Evolutionary conservation across 92 coral and sea anemone species (phyloP).

Genomic region (Nematostella vectensis): DNA sequence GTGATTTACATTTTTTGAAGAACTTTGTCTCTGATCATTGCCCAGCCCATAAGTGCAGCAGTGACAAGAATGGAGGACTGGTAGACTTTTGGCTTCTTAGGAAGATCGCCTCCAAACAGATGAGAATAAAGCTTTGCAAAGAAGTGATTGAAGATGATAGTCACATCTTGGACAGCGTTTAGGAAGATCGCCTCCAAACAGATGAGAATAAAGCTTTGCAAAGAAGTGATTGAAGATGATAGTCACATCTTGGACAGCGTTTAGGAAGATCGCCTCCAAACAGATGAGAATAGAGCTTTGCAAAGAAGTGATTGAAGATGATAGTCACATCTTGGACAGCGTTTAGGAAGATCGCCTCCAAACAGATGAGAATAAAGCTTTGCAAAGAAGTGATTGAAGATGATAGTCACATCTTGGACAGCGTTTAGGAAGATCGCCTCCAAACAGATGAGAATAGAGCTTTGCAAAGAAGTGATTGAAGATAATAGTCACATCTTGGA

Average conservation of each 20-base stretch:
- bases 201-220: constrained; percentile 15
- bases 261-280: constrained; percentile 30
- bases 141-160: constrained; percentile 7
- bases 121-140: constrained; percentile 26
- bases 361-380: constrained; percentile 21
- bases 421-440: constrained; percentile 21
- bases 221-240: constrained; percentile 19
- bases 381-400: constrained; percentile 26
- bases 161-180: constrained; percentile 10
- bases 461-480: constrained; percentile 28
- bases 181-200: constrained; percentile 27
- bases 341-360: constrained; percentile 26
- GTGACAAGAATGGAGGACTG: constrained; percentile 28
- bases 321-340: constrained; percentile 7
- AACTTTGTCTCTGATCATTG: constrained; percentile 29
- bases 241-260: constrained; percentile 8
- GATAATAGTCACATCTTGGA: constrained; percentile 4
- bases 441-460: constrained; percentile 23
- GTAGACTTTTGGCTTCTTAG: constrained; percentile 26
- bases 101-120: constrained; percentile 29
- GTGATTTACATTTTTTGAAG: constrained; percentile 26
- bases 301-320: constrained; percentile 22
- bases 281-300: constrained; percentile 15
- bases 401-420: constrained; percentile 5
- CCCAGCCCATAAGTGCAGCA: constrained; percentile 45